Evolutionary conservation across 2,113 vertebrate species (phyloP).

Genomic region (Ursus arctos): DNA sequence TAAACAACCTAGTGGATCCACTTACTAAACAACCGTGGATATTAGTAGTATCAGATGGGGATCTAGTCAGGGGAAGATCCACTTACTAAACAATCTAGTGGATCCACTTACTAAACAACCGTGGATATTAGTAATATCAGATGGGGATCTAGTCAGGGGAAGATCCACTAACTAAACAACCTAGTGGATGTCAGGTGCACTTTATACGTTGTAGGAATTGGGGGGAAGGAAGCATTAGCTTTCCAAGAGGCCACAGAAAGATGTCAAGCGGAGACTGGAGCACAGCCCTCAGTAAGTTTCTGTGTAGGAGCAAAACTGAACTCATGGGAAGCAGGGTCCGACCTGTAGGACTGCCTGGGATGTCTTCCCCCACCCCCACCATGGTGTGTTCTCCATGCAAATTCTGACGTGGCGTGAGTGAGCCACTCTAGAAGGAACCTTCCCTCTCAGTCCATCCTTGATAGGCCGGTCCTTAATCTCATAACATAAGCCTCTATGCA

Average conservation of each 20-base stretch:
- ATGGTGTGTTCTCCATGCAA: not conserved
- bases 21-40: not conserved
- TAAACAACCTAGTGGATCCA: not conserved
- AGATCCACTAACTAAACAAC: not conserved
- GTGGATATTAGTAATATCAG: not conserved
- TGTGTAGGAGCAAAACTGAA: not conserved
- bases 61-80: not conserved
- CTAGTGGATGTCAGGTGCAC: too few relatives aligned
- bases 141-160: not conserved
- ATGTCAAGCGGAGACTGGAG: not conserved
- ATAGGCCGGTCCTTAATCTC: not conserved
- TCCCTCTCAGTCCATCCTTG: not conserved
- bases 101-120: too few relatives aligned
- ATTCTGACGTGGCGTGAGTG: not conserved
- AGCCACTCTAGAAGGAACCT: not conserved
- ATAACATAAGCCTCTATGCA: rapidly evolving
- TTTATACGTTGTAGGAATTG: not conserved
- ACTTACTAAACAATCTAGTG: too few relatives aligned
- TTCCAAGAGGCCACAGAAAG: not conserved
- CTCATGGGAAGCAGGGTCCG: rapidly evolving
- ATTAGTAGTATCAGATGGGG: not conserved
- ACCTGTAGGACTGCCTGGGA: not conserved
- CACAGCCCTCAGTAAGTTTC: not conserved
- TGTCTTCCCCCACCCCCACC: not conserved
- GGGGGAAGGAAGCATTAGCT: not conserved